These are phyloP conservation scores for Nesospiza acunhae DNA, from an alignment of 2,113 vertebrate species.

Conservation along the genomic window DNA sequence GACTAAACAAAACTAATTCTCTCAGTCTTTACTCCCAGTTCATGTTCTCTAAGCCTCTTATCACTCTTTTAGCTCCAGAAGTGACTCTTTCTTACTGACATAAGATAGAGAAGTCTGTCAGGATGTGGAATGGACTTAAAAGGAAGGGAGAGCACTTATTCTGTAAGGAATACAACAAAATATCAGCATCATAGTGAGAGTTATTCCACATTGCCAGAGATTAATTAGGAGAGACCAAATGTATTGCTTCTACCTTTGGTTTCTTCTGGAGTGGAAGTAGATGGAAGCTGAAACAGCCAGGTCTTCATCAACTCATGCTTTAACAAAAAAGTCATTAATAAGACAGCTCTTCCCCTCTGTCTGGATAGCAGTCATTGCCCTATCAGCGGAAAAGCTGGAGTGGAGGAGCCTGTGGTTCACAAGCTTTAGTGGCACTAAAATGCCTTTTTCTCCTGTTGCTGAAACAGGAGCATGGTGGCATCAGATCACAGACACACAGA, in stretches of 20 bases:
- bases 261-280: neutral
- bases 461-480: neutral
- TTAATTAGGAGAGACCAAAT: neutral
- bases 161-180: neutral
- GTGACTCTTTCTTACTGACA: neutral
- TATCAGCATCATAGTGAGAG: neutral
- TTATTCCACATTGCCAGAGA: neutral
- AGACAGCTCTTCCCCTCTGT: neutral
- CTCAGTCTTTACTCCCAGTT: neutral
- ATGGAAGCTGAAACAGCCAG: neutral
- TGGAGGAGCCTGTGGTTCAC: neutral
- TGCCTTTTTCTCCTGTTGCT: neutral
- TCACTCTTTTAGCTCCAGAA: neutral
- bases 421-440: neutral
- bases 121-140: neutral
- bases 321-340: neutral
- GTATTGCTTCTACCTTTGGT: neutral
- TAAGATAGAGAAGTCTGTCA: neutral
- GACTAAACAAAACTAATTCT: conserved; percentile 18
- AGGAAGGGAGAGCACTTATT: neutral
- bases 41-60: neutral
- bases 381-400: neutral
- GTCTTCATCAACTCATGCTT: neutral
- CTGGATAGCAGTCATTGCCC: neutral
- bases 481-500: neutral